These are phyloP conservation scores for Leptura quadrifasciata DNA, from an alignment of 2,888 invertebrate species.

Conservation along the genomic window DNA sequence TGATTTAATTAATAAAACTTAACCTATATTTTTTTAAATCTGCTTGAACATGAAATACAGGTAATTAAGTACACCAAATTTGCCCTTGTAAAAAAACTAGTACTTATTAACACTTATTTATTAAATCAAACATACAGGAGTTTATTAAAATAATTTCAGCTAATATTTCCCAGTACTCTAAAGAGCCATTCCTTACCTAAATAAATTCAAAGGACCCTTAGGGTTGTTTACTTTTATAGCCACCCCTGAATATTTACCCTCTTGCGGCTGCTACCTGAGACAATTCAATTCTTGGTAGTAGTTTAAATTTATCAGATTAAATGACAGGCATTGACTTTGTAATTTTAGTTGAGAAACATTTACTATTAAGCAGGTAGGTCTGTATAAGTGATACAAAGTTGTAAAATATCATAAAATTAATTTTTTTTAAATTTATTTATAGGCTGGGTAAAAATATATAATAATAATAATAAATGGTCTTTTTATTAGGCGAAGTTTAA, in stretches of 20 bases:
- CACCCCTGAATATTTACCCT: conserved; percentile 42
- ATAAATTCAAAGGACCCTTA: conserved; percentile 8
- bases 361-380: neutral
- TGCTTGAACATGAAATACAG: neutral
- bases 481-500: too few relatives aligned
- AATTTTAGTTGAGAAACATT: neutral
- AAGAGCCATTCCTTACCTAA: neutral
- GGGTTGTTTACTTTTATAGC: conserved; percentile 23
- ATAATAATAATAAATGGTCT: too few relatives aligned
- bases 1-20: neutral
- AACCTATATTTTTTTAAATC: neutral
- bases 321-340: neutral
- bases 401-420: neutral
- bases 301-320: conserved; percentile 21
- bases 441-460: neutral
- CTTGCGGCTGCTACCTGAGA: conserved; percentile 40
- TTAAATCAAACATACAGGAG: neutral
- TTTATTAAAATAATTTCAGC: neutral
- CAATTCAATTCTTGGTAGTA: conserved; percentile 35
- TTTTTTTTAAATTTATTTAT: neutral
- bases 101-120: conserved; percentile 2
- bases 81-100: conserved; percentile 11
- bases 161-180: neutral
- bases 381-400: neutral
- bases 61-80: too few relatives aligned